Conservation (phyloP, 2,113 vertebrate genomes). For the Nycticryphes semicollaris region DNA sequence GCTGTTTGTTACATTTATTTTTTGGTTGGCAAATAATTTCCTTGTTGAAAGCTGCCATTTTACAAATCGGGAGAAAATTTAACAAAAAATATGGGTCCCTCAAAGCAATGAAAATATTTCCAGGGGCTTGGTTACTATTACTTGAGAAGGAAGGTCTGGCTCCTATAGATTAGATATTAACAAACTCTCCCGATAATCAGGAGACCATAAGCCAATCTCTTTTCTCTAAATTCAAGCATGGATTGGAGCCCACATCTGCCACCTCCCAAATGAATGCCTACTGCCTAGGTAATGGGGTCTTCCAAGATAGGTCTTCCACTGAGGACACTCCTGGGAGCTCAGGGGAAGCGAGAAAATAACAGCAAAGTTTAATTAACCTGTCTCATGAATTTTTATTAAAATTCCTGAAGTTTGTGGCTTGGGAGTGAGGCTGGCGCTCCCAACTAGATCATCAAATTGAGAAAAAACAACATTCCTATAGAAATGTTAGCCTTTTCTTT, state of each 20-base stretch:
- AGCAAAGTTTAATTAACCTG: neutral
- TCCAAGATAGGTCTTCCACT: neutral
- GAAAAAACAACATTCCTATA: neutral
- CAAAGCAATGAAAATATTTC: neutral
- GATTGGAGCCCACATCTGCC: neutral
- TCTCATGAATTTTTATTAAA: constrained; percentile 1
- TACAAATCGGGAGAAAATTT: neutral
- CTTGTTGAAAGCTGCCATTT: neutral
- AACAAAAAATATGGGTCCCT: neutral
- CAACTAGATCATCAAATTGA: neutral
- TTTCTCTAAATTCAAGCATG: neutral
- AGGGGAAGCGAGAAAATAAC: neutral
- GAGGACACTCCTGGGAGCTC: neutral
- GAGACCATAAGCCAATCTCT: neutral
- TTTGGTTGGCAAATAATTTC: neutral
- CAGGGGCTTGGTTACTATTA: neutral
- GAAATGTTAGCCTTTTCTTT: neutral
- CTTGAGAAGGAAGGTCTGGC: neutral
- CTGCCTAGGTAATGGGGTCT: neutral
- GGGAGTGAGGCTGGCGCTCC: neutral
- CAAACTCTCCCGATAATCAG: neutral
- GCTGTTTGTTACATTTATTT: neutral
- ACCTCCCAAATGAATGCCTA: neutral
- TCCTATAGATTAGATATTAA: neutral
- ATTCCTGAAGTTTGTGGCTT: neutral